Percentiles rank a stretch among this genome's conserved stretches.
Evolutionary conservation across 2,113 vertebrate genomes (phyloP).

Genomic region (Physeter macrocephalus): DNA sequence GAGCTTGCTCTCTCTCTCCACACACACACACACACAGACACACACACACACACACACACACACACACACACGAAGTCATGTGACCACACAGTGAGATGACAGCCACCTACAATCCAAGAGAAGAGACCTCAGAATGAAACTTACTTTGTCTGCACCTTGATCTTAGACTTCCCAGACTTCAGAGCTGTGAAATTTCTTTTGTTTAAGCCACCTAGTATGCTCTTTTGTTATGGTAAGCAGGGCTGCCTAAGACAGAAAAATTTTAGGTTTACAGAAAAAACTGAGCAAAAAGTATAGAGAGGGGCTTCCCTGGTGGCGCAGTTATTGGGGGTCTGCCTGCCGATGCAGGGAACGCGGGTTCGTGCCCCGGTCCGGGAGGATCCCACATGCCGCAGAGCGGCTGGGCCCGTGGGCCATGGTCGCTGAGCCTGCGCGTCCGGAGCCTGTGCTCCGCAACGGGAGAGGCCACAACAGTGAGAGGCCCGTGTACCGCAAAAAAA

Average conservation of each 20-base stretch:
- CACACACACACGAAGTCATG: not conserved
- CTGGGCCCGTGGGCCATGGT: too few relatives aligned
- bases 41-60: not conserved
- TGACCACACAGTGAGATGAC: not conserved
- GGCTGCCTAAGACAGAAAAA: not conserved
- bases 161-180: not conserved
- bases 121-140: not conserved
- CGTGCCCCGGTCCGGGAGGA: too few relatives aligned
- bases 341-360: too few relatives aligned
- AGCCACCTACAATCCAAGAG: not conserved
- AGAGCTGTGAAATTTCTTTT: not conserved
- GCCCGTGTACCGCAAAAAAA: too few relatives aligned
- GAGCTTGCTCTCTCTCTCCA: not conserved
- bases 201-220: not conserved
- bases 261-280: not conserved
- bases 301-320: too few relatives aligned
- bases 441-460: too few relatives aligned
- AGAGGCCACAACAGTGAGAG: too few relatives aligned
- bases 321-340: too few relatives aligned
- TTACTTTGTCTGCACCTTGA: not conserved
- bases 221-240: not conserved
- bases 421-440: too few relatives aligned
- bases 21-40: too few relatives aligned
- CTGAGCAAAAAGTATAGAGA: not conserved
- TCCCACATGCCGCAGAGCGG: too few relatives aligned